Conservation (phyloP, 1,140 invertebrate species). For the Drosophila equinoxialis region DNA sequence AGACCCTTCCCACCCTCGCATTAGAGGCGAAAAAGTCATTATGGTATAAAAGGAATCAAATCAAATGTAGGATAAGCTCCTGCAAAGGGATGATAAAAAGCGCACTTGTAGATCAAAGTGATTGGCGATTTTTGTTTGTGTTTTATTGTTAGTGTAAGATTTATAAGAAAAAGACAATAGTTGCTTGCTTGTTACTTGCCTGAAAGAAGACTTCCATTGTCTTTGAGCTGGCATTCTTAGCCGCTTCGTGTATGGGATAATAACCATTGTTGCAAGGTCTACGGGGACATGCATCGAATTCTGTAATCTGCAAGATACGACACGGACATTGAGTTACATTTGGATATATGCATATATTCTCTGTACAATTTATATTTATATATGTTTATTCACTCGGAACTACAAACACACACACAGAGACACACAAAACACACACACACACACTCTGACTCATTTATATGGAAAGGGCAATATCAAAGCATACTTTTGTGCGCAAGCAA, state of each 20-base stretch:
- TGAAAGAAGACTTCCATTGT: slow-evolving; percentile 91
- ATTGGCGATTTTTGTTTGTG: too few relatives aligned
- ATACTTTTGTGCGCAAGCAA: slow-evolving; percentile 59
- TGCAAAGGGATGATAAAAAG: too few relatives aligned
- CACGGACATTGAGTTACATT: slow-evolving; percentile 43
- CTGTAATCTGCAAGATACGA: slow-evolving; percentile 86
- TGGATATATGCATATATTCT: slow-evolving; percentile 21
- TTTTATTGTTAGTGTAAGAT: too few relatives aligned
- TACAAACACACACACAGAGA: slow-evolving; percentile 26
- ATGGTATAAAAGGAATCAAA: slow-evolving; percentile 43
- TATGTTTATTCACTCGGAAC: slow-evolving; percentile 12
- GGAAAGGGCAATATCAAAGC: slow-evolving; percentile 30
- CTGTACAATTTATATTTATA: background rate
- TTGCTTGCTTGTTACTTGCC: slow-evolving; percentile 56
- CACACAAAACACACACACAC: slow-evolving; percentile 19
- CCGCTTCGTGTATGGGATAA: slow-evolving; percentile 94
- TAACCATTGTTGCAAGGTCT: slow-evolving; percentile 92
- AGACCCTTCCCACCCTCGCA: too few relatives aligned
- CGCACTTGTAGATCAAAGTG: background rate
- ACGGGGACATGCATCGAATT: slow-evolving; percentile 88
- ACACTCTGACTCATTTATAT: slow-evolving; percentile 7
- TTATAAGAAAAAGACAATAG: too few relatives aligned
- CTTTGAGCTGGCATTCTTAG: slow-evolving; percentile 92
- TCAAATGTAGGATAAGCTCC: slow-evolving; percentile 45
- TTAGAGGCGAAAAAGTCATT: slow-evolving; percentile 6